Evolutionary conservation across 2,888 invertebrate species (phyloP).

Genomic region (Amphipoea lucens): DNA sequence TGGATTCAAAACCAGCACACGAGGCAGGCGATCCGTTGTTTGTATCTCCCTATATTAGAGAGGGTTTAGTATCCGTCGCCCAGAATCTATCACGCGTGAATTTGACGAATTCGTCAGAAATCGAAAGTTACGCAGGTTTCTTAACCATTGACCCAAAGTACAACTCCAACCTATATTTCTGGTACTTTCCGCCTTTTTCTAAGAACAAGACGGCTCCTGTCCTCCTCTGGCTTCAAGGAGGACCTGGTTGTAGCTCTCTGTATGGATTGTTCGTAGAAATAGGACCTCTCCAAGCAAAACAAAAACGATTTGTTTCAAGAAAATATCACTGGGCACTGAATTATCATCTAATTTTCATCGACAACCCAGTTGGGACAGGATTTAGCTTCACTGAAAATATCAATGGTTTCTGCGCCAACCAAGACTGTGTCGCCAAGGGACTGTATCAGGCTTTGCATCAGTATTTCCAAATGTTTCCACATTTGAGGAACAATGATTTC

Average conservation of each 20-base stretch:
- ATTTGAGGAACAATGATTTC: conserved; percentile 88
- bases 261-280: conserved; percentile 90
- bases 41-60: conserved; percentile 90
- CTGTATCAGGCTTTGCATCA: conserved; percentile 89
- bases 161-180: conserved; percentile 91
- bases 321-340: conserved; percentile 90
- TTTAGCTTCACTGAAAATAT: conserved; percentile 91
- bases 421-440: conserved; percentile 89
- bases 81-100: conserved; percentile 80
- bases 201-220: conserved; percentile 84
- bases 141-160: conserved; percentile 90
- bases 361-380: conserved; percentile 92
- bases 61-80: conserved; percentile 87
- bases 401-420: conserved; percentile 89
- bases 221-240: conserved; percentile 90
- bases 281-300: conserved; percentile 89
- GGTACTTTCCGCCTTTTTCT: conserved; percentile 91
- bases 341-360: conserved; percentile 91
- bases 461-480: conserved; percentile 90
- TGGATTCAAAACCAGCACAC: conserved; percentile 66
- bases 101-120: conserved; percentile 78
- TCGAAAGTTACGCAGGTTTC: conserved; percentile 91
- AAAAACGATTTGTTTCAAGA: conserved; percentile 77
- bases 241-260: conserved; percentile 89
- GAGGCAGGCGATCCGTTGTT: conserved; percentile 86